A percentile compares a stretch with the other conserved stretches of the same genome.
Evolutionary conservation across 2,888 invertebrate species (phyloP).

Genomic region (Doris montereyensis): DNA sequence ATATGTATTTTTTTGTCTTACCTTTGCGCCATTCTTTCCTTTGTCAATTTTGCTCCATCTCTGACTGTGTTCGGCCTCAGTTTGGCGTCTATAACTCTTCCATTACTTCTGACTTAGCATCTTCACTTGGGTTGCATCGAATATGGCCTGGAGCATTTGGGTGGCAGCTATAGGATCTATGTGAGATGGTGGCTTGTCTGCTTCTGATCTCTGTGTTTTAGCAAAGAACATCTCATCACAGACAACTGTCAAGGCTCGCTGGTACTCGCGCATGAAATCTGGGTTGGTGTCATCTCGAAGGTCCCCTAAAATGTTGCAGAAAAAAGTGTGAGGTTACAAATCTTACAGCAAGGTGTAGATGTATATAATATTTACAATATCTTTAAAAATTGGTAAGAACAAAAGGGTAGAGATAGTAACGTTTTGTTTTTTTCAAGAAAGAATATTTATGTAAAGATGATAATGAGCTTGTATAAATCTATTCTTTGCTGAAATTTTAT

Average conservation of each 20-base stretch:
- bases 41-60: slow-evolving; percentile 12
- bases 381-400: not conserved
- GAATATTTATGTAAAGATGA: not conserved
- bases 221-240: slow-evolving; percentile 71
- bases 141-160: slow-evolving; percentile 61
- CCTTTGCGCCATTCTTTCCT: slow-evolving; percentile 23
- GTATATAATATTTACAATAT: no score
- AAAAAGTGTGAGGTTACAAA: no score
- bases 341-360: no score
- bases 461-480: no score
- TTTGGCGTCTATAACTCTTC: slow-evolving; percentile 66
- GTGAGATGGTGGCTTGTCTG: slow-evolving; percentile 41
- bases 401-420: not conserved
- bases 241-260: slow-evolving; percentile 66
- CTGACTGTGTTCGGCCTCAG: slow-evolving; percentile 55
- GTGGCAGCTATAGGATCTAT: slow-evolving; percentile 47
- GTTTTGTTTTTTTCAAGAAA: not conserved
- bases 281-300: slow-evolving; percentile 67
- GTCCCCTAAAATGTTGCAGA: slow-evolving; percentile 58
- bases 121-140: slow-evolving; percentile 64
- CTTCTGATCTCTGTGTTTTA: slow-evolving; percentile 35
- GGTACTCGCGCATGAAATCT: slow-evolving; percentile 66
- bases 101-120: slow-evolving; percentile 64
- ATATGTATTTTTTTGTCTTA: no score
- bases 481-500: no score